Base-by-base conservation (phyloP, 2,888 invertebrate genomes). In the Torymus texanus region DNA sequence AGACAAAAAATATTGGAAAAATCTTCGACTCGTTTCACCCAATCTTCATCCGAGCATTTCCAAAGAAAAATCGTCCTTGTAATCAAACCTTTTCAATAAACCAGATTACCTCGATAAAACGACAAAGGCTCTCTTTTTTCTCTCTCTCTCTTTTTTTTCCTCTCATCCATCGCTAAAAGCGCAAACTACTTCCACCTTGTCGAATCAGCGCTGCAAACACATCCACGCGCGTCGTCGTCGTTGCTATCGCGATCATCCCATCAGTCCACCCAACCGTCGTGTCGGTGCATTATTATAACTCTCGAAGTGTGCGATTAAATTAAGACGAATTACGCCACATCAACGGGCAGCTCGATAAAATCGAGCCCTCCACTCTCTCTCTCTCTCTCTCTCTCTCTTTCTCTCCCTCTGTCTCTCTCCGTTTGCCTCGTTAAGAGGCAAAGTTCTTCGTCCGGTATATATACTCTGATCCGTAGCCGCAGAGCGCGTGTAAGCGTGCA, bases 381-480 rank as follows among this genome's bases (percentile, higher is more conserved):
- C 14, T n/a, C 41, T 61, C 24, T 61, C 24, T 13, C 29, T 29
- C 41, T 14, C 41, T 13, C 21, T n/a, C 10, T 13, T 13, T n/a
- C 41, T 14, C 16, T 5, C 14, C 11, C 16, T 61, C 24, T 24
- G 13, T 4, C 29, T 29, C 41, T 5, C 41, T 13, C 2, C 41
- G 41, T 63, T 29, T 29, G 16, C 29, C 68, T 68, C 68, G 68
- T 68, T 50, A 71, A 66, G 29, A 51, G 66, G 66, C 21, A 51
- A 51, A 16, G 18, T 50, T 18, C 58, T 59, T 41, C 41, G 41
- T 41, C 41, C 41, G 41, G 41, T 41, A 41, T 41, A 41, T 41
- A 41, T 29, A 24, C 61, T 62, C 18, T 62, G n/a, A n/a, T n/a
- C 4, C 14, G 14, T 12, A n/a, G 61, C 24, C 14, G 11, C 41